Evolutionary conservation across 2,113 vertebrate species (phyloP), one percentile per base, ranked within the genome.

Genomic region (Trochalopteron elliotii): DNA sequence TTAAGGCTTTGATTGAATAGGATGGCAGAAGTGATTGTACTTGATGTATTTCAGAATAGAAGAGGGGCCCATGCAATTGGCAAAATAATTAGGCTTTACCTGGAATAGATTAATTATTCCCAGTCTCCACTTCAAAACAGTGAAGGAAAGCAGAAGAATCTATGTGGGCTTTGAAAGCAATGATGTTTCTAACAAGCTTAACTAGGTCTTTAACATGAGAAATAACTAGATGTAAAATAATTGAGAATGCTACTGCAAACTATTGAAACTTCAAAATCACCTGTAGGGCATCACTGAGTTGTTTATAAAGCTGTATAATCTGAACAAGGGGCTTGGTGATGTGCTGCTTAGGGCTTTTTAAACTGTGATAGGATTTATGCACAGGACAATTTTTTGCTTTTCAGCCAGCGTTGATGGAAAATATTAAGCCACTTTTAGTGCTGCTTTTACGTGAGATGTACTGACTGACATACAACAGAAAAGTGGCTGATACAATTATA

Each of bases 11-110:
- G 91, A 93, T 75, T 92, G 95, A 96, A 94, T 82, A 90, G 88
- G 64, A 90, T 65, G 76, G 92, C 93, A 96, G 89, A 83, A 94
- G 84, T 57, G 94, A 94, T 91, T 94, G 96, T 91, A 90, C 69
- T 93, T 85, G 83, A 79, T 63, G 55, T 70, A 44, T 87, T 89
- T 96, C 89, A 90, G 93, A 79, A 83, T 80, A 93, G 88, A 96
- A 96, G 70, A 79, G 8, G 59, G 72, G 55, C 30, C 65, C 74
- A 60, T 52, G 76, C 59, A 93, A 89, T 52, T 93, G 95, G 86
- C 94, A 94, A 85, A 93, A 86, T 75, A 93, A 87, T 87, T 83
- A 65, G 52, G 39, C 49, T 93, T 90, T 86, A 95, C 86, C 76
- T 71, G 89, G 83, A 94, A 90, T 37, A 72, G 79, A 91, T 90